phyloP scores from a whole-genome alignment of 1,140 invertebrate genomes.

The Drosophila azteca region DNA sequence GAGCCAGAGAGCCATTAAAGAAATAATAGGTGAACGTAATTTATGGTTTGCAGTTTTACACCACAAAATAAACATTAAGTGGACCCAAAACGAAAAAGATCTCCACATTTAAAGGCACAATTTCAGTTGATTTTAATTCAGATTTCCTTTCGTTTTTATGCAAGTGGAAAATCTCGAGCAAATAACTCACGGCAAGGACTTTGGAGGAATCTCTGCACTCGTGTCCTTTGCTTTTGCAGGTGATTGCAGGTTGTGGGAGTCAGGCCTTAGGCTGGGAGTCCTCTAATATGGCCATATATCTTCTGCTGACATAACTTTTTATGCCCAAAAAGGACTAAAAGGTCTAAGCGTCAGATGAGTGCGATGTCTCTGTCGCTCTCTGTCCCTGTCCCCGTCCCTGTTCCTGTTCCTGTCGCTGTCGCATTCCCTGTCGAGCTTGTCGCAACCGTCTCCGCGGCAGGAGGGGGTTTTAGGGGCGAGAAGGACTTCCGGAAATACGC shows the following conservation, averaged over 20 bases:
- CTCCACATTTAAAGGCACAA: conserved; percentile 27
- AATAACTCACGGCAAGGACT: conserved; percentile 67
- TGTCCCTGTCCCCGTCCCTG: not conserved
- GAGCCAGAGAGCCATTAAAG: conserved; percentile 45
- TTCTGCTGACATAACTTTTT: conserved; percentile 79
- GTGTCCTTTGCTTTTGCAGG: conserved; percentile 9
- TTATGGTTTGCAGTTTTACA: conserved; percentile 51
- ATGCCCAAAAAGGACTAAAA: conserved; percentile 63
- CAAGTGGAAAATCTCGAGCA: conserved; percentile 32
- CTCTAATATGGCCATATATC: conserved; percentile 74
- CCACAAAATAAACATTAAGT: conserved; percentile 29
- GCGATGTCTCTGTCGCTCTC: not conserved
- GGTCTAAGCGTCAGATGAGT: conserved; percentile 48
- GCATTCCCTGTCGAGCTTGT: conserved; percentile 5
- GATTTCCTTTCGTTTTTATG: conserved; percentile 8
- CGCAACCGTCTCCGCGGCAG: conserved; percentile 22
- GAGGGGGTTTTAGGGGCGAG: not conserved
- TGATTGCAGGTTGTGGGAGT: conserved; percentile 10
- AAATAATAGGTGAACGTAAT: conserved; percentile 58
- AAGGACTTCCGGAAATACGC: conserved; percentile 65
- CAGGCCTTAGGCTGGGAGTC: conserved; percentile 28
- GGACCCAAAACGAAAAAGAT: not conserved
- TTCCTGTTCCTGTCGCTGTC: conserved; percentile 24
- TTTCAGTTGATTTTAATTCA: conserved; percentile 31
- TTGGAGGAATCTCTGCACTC: conserved; percentile 43